These are phyloP conservation scores for Darevskia nairensis DNA, from an alignment of 2,797 vertebrate species.

Conservation along the genomic window DNA sequence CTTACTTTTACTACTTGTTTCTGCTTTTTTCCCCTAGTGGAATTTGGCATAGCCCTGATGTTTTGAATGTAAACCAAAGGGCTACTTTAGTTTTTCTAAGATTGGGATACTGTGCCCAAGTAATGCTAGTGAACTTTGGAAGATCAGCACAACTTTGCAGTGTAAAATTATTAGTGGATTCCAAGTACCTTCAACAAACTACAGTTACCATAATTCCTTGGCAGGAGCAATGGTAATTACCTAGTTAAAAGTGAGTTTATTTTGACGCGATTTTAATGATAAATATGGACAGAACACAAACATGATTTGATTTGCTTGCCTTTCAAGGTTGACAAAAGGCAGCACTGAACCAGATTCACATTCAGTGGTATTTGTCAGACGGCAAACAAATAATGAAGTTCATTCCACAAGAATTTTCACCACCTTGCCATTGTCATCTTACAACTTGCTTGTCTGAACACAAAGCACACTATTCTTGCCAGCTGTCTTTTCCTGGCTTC, in stretches of 20 bases:
- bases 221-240: neutral
- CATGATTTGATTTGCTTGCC: neutral
- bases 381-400: neutral
- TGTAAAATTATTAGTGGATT: conserved; percentile 46
- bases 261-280: neutral
- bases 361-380: neutral
- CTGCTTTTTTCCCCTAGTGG: conserved; percentile 16
- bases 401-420: neutral
- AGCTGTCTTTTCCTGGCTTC: neutral
- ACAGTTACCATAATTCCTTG: neutral
- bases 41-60: conserved; percentile 18
- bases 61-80: conserved; percentile 34
- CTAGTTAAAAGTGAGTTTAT: neutral
- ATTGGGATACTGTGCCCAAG: conserved; percentile 40
- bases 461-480: neutral
- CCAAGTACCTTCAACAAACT: neutral
- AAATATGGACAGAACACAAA: neutral
- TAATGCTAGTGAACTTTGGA: conserved; percentile 34
- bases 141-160: conserved; percentile 14
- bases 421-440: neutral
- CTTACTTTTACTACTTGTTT: conserved; percentile 38
- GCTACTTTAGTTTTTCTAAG: conserved; percentile 22
- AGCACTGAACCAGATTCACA: neutral
- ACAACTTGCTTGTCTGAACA: neutral
- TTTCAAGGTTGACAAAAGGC: neutral